Conservation (phyloP, 2,888 invertebrate genomes). For the Stenchaetothrips biformis region DNA sequence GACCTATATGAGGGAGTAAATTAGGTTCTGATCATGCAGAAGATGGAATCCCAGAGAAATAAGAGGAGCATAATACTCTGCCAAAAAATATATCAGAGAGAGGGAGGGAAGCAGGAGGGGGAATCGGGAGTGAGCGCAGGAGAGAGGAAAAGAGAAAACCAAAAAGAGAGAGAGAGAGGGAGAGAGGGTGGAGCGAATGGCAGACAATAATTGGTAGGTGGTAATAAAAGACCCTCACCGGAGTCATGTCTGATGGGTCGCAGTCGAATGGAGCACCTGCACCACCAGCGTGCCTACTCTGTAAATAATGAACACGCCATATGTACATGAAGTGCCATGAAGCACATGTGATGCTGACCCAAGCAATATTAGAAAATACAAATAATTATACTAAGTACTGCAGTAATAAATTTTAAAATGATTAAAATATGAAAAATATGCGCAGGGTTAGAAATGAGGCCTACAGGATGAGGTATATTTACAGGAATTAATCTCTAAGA, state of each 20-base stretch:
- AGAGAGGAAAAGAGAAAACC: too few species aligned
- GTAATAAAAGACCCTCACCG: conserved; percentile 8
- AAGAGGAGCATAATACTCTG: neutral
- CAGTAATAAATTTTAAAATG: neutral
- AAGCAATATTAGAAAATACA: neutral
- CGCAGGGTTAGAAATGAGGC: too few species aligned
- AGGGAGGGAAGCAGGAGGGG: neutral
- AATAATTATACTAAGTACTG: neutral
- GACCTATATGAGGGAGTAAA: too few species aligned
- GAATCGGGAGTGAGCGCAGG: too few species aligned
- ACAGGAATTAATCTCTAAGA: neutral
- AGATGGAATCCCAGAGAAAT: neutral
- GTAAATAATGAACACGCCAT: conserved; percentile 15
- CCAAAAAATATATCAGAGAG: neutral
- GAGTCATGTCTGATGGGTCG: conserved; percentile 15
- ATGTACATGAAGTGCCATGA: neutral
- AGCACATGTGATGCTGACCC: neutral
- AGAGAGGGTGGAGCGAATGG: too few species aligned
- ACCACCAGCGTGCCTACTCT: conserved; percentile 8
- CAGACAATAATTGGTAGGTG: neutral
- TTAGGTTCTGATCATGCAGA: neutral
- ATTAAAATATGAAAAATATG: neutral
- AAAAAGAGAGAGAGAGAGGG: too few species aligned
- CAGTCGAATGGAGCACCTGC: neutral
- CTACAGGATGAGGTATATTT: too few species aligned